phyloP scores from a whole-genome alignment of 2,113 vertebrate species.

The Ophiodon elongatus region DNA sequence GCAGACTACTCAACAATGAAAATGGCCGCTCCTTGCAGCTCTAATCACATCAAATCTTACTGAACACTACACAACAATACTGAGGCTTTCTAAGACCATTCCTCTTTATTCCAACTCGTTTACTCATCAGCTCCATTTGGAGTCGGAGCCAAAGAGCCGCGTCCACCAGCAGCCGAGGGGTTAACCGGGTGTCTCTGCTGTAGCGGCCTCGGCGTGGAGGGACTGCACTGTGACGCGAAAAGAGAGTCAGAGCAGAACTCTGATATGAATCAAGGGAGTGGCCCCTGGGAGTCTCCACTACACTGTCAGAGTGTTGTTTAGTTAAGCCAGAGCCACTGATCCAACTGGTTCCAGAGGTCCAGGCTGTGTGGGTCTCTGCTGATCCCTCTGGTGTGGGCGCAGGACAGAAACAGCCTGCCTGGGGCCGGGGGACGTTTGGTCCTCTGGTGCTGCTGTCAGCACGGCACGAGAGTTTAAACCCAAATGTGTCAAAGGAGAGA shows the following conservation, averaged over 20 bases:
- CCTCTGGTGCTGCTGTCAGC: background rate
- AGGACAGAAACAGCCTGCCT: slow-evolving; percentile 29
- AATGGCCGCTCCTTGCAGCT: background rate
- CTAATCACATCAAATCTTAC: background rate
- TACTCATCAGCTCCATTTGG: background rate
- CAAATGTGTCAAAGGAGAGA: background rate
- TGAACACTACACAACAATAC: background rate
- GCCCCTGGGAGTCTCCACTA: slow-evolving; percentile 3
- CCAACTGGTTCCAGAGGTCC: slow-evolving; percentile 50
- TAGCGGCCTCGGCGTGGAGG: background rate
- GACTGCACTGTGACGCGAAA: slow-evolving; percentile 26
- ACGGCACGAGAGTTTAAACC: background rate
- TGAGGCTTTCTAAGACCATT: background rate
- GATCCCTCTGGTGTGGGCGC: slow-evolving; percentile 9
- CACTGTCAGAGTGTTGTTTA: slow-evolving; percentile 36
- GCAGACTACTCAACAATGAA: background rate
- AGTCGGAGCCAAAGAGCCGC: slow-evolving; percentile 16
- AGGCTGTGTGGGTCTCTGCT: background rate
- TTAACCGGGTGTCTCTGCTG: slow-evolving; percentile 11
- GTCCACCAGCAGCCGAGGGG: background rate
- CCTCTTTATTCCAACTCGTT: background rate
- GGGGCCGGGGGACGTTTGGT: background rate
- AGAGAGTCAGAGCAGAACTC: slow-evolving; percentile 26
- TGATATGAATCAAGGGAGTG: slow-evolving; percentile 54
- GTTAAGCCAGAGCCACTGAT: slow-evolving; percentile 48